phyloP scores from a whole-genome alignment of 2,888 invertebrate genomes.

The Ectemnius continuus region DNA sequence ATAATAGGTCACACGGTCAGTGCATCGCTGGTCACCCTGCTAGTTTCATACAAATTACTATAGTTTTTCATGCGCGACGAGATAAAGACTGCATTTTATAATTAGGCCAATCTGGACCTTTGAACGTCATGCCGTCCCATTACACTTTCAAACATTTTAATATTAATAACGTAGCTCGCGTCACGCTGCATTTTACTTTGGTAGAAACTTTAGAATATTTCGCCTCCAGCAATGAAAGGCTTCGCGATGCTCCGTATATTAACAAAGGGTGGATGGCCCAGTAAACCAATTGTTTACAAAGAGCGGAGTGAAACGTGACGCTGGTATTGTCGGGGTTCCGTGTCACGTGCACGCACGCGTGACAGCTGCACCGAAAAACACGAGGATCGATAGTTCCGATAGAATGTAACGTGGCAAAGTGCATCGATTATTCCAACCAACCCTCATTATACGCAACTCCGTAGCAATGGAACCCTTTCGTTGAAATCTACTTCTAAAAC shows the following conservation, averaged over 20 bases:
- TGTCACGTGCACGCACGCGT: conserved; percentile 57
- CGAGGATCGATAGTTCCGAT: conserved; percentile 43
- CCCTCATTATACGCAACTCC: too few relatives aligned
- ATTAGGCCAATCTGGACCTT: neutral
- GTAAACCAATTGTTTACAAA: conserved; percentile 43
- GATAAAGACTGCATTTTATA: too few relatives aligned
- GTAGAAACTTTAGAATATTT: too few relatives aligned
- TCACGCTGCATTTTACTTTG: too few relatives aligned
- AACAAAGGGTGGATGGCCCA: conserved; percentile 20
- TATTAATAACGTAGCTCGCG: too few relatives aligned
- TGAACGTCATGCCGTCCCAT: neutral
- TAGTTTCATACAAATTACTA: too few relatives aligned
- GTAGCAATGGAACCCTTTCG: too few relatives aligned
- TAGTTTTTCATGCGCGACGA: too few relatives aligned
- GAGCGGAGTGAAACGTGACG: conserved; percentile 48
- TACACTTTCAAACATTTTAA: too few relatives aligned
- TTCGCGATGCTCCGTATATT: too few relatives aligned
- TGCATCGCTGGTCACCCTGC: conserved; percentile 1
- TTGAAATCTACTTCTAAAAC: too few relatives aligned
- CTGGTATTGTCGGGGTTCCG: conserved; percentile 43
- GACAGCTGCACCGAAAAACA: conserved; percentile 45
- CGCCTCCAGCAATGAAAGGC: too few relatives aligned
- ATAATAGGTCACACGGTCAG: conserved; percentile 10
- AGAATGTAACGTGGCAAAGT: neutral
- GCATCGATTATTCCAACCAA: conserved; percentile 16